Percentiles rank a stretch among this genome's conserved stretches.
Conservation (phyloP, 2,797 vertebrate species). For the Urocyon cinereoargenteus region DNA sequence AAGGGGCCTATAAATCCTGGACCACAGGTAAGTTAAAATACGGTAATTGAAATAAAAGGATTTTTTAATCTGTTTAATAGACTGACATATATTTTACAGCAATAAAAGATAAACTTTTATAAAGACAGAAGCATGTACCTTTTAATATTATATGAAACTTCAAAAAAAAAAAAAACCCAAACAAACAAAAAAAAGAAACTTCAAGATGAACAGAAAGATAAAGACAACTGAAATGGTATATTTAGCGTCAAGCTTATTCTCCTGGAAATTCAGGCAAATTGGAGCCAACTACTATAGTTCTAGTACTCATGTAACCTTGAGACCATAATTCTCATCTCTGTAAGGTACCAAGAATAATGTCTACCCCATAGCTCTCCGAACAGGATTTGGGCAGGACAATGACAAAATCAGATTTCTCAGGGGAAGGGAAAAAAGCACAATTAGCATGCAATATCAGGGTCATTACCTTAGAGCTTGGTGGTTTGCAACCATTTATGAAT, state of each 20-base stretch:
- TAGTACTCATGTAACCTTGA: not conserved
- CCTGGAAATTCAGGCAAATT: not conserved
- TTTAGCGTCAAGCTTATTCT: not conserved
- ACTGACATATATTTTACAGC: not conserved
- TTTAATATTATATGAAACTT: constrained; percentile 13
- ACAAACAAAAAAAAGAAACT: not conserved
- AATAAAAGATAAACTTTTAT: constrained; percentile 3
- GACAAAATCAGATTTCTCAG: constrained; percentile 46
- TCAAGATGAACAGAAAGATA: not conserved
- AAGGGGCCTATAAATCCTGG: not conserved
- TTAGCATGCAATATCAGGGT: not conserved
- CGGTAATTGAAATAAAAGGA: not conserved
- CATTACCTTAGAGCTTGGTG: not conserved
- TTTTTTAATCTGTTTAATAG: constrained; percentile 1
- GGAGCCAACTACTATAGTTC: not conserved
- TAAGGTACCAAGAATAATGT: not conserved
- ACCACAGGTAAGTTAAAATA: not conserved
- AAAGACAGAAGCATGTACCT: constrained; percentile 6
- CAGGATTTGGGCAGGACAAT: not conserved
- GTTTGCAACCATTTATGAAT: constrained; percentile 46
- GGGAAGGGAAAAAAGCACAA: not conserved
- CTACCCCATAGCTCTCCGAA: not conserved
- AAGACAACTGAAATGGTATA: not conserved
- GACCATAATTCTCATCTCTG: not conserved
- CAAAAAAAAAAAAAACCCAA: not conserved